Conservation (phyloP, 1,140 invertebrate species). For the Drosophila pseudoananassae region DNA sequence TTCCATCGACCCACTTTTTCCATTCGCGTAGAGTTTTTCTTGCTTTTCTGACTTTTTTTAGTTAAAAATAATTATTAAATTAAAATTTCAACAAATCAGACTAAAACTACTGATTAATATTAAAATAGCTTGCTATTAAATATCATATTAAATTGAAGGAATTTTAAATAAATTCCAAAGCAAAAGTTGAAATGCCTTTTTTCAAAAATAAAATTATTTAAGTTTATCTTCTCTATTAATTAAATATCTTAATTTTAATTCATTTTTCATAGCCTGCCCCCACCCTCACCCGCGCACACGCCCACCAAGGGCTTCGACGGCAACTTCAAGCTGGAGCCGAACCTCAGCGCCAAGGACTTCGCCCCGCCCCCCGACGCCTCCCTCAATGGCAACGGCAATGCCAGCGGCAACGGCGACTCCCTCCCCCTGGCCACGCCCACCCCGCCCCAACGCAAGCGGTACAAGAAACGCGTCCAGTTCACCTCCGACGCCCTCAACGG, state of each 20-base stretch:
- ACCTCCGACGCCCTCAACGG: slow-evolving; percentile 76
- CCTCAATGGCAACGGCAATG: slow-evolving; percentile 50
- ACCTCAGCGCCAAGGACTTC: slow-evolving; percentile 82
- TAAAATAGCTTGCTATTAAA: no score
- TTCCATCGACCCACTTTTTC: slow-evolving; percentile 40
- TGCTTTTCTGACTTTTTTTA: not conserved
- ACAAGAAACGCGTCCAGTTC: slow-evolving; percentile 82
- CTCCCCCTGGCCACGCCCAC: slow-evolving; percentile 55
- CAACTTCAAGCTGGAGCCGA: slow-evolving; percentile 82
- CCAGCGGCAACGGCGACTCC: slow-evolving; percentile 28
- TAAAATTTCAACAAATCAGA: not conserved
- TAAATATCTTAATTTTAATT: not conserved
- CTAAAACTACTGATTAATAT: not conserved
- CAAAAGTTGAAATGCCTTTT: no score
- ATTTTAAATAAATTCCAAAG: no score
- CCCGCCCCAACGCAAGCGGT: slow-evolving; percentile 73
- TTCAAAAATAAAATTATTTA: not conserved
- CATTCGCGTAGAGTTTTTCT: not conserved
- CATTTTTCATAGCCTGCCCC: slow-evolving; percentile 53
- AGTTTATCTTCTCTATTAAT: not conserved
- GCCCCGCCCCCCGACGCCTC: slow-evolving; percentile 45
- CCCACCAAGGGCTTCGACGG: slow-evolving; percentile 81
- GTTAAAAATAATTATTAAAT: not conserved
- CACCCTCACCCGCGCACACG: slow-evolving; percentile 72
- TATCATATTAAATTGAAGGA: not conserved